phyloP scores from a whole-genome alignment of 2,113 vertebrate genomes.

The Fulica atra region DNA sequence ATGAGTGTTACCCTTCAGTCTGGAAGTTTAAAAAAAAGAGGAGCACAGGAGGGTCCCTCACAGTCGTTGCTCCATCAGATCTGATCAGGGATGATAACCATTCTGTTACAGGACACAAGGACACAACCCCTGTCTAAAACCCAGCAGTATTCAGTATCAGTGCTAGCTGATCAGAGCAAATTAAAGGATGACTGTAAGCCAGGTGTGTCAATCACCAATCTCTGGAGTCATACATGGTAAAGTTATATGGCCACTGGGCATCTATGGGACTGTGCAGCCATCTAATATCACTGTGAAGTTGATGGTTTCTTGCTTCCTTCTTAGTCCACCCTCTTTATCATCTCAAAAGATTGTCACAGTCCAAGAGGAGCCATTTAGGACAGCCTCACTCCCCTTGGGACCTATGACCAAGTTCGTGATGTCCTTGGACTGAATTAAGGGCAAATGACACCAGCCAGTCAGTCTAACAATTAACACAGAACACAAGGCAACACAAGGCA shows the following conservation, averaged over 20 bases:
- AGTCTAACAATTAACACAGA: no score
- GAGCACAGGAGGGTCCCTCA: background rate
- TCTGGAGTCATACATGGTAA: background rate
- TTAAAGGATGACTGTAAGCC: background rate
- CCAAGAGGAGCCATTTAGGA: no score
- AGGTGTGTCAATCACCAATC: background rate
- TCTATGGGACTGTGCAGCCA: fast-evolving
- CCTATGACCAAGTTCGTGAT: no score
- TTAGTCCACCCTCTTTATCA: background rate
- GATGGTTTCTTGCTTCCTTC: background rate
- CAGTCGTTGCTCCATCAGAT: background rate
- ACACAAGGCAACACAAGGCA: no score
- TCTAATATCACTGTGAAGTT: background rate
- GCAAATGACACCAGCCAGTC: no score
- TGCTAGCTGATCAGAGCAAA: background rate
- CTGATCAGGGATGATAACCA: background rate
- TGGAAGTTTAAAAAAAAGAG: background rate
- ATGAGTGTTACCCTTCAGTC: background rate
- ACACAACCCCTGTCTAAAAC: background rate
- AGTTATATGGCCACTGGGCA: background rate
- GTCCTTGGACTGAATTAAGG: no score
- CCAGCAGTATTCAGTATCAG: background rate
- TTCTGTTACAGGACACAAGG: background rate
- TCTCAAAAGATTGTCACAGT: background rate
- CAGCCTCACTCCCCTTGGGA: no score